A percentile compares a stretch with the other conserved stretches of the same genome.
Conservation (phyloP, 2,888 invertebrate species). For the Gisinianus flammeolus region DNA sequence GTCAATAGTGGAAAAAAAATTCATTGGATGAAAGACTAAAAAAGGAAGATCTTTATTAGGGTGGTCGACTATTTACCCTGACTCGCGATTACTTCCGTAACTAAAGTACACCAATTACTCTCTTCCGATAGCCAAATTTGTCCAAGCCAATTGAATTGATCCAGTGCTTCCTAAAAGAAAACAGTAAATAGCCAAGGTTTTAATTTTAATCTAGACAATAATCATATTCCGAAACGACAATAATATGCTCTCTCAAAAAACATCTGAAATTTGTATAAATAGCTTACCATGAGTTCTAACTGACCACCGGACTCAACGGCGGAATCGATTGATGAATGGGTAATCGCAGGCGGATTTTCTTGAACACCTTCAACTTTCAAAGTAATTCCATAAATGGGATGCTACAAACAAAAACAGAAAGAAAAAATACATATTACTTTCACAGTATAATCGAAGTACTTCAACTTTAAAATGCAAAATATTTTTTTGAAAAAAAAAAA, state of each 20-base stretch:
- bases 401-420: conserved; percentile 19
- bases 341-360: background rate
- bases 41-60: background rate
- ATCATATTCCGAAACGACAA: background rate
- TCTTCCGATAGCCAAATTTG: background rate
- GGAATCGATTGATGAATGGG: background rate
- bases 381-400: conserved; percentile 28
- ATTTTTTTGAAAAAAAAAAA: no score
- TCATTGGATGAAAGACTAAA: no score
- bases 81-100: background rate
- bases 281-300: background rate
- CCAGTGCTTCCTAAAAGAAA: background rate
- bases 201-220: no score
- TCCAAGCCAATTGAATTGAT: background rate
- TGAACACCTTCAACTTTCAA: conserved; percentile 29
- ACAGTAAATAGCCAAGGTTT: no score
- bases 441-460: background rate
- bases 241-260: no score
- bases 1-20: no score
- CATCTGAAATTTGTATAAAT: no score
- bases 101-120: background rate
- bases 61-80: background rate
- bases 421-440: background rate
- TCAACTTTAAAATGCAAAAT: background rate
- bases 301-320: background rate